Evolutionary conservation across 2,113 vertebrate genomes (phyloP), one percentile per base, ranked within the genome.

Genomic region (Atractosteus spatula): DNA sequence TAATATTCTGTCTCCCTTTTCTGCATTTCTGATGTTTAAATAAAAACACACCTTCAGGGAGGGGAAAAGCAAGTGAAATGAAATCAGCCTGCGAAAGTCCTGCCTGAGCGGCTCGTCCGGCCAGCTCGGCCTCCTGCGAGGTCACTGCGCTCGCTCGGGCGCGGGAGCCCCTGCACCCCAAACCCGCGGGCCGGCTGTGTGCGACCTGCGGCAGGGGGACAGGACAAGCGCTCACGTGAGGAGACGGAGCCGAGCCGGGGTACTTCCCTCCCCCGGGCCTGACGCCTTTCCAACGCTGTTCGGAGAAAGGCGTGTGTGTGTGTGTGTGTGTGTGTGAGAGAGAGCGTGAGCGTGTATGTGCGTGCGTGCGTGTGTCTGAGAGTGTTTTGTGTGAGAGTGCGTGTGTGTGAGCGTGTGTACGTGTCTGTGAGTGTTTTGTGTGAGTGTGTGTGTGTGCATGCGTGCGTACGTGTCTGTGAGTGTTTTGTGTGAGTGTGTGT

Each of bases 381-480:
- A 4, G n/a, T 4, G 43, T n/a, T n/a, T 42, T 62, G 41, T 7
- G 65, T 57, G 55, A 63, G 66, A 3, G 12, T 79, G 41, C 45
- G 55, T 72, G 66, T 41, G 54, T 74, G 0, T 61, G 55, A 17
- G 29, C 43, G 16, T 44, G 61, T 4, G 69, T 44, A 4, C 3
- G 41, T 14, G 16, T 11, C 3, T 14, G 41, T 43, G 41, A 43
- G 63, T 11, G 42, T 16, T 51, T 5, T 5, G 8, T 5, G 8
- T 5, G 47, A 51, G 65, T 67, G 44, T 68, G 66, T 41, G 44
- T 43, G 62, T n/a, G 57, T n/a, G 8, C 2, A 5, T 51, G 29
- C 29, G 44, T 12, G 44, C 10, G 44, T n/a, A 91, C 90, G 86
- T 83, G 84, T 74, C 47, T 51, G 47, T 51, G 4, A 51, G 47